Base-by-base conservation (phyloP, 2,113 vertebrate species). In the Scolopax mira region DNA sequence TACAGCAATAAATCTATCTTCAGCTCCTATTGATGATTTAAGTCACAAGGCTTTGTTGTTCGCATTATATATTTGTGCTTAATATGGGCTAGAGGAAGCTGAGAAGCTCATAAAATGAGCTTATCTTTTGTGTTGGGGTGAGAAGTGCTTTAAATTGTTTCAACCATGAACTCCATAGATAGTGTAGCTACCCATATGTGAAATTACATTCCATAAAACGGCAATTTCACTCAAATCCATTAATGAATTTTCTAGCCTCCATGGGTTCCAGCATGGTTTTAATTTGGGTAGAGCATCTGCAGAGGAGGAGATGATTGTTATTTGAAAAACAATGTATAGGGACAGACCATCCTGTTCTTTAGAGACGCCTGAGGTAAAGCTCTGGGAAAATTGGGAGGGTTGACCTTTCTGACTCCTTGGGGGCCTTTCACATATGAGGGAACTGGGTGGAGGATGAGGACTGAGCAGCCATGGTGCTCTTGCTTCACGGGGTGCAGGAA, bases 141-240 rank as follows among this genome's bases (percentile, higher is more conserved):
- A 94, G 78, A 93, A 97, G 83, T 94, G 75, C 51, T 94, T 90
- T 69, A 96, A 96, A 96, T 95, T 95, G 83, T 95, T 95, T 95
- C 94, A 96, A 86, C 58, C 91, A 77, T 85, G 91, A 96, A 73
- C 92, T 86, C 51, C 89, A 92, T 48, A 89, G 89, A 92, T 44
- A 94, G 79, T 75, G 69, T 94, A 89, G 80, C 89, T 92, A 93
- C 83, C 87, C 96, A 97, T 89, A 98, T 98, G 96, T 96, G 96
- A 98, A 98, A 98, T 97, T 97, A 49, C 92, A 97, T 83, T 96
- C 82, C 90, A 96, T 96, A 97, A 98, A 97, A 94, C 0, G 3
- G 79, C 86, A 96, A 93, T 97, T 97, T 95, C 85, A 96, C 96
- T 97, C 62, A 95, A 94, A 96, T 78, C 89, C 79, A 95, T 96